A percentile compares a stretch with the other conserved stretches of the same genome.
Evolutionary conservation across 2,888 invertebrate species (phyloP).

Genomic region (Laothoe populi): DNA sequence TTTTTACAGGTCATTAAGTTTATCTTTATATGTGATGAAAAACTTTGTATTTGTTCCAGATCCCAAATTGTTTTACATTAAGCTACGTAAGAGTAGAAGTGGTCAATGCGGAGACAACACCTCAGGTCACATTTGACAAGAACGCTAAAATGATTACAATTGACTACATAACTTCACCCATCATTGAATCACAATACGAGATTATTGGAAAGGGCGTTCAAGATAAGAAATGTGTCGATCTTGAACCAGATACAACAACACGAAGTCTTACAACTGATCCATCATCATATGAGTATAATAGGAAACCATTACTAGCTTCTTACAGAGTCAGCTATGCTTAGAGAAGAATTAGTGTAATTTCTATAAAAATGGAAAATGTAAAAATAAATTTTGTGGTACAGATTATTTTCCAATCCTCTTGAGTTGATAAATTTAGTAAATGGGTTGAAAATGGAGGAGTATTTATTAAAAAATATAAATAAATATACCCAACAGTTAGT

Average conservation of each 20-base stretch:
- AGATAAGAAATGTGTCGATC: neutral
- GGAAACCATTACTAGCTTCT: neutral
- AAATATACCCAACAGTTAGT: too few relatives aligned
- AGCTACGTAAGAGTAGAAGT: conserved; percentile 5
- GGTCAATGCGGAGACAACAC: neutral
- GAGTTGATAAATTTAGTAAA: too few relatives aligned
- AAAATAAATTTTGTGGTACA: too few relatives aligned
- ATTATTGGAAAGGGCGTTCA: neutral
- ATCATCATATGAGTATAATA: neutral
- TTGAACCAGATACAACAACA: neutral
- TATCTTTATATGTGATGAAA: neutral
- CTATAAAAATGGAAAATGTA: neutral
- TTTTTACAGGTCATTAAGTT: too few relatives aligned
- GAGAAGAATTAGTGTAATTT: neutral
- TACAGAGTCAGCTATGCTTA: conserved; percentile 4
- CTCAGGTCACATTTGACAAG: neutral
- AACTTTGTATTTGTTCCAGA: neutral
- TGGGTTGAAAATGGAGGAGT: too few relatives aligned
- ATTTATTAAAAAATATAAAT: too few relatives aligned
- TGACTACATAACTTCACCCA: neutral
- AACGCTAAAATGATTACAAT: conserved; percentile 5
- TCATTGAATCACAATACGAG: neutral
- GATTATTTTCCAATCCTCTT: too few relatives aligned
- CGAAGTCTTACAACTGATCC: neutral
- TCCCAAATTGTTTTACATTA: neutral